Percentiles rank a stretch among this genome's conserved stretches.
Evolutionary conservation across 2,888 invertebrate species (phyloP).

Genomic region (Loripinus fragilis): DNA sequence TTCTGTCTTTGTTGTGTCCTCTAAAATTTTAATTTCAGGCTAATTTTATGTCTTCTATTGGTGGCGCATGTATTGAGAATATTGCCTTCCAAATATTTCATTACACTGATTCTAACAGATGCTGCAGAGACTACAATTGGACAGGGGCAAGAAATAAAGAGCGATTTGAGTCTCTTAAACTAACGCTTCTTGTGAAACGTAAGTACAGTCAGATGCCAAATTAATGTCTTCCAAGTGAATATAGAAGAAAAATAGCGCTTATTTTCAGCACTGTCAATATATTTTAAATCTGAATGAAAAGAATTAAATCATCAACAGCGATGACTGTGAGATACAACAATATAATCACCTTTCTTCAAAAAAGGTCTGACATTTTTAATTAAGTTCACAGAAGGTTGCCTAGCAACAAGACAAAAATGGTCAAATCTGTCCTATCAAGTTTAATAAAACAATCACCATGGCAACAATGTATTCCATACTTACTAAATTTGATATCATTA

Average conservation of each 20-base stretch:
- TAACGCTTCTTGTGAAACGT: constrained; percentile 22
- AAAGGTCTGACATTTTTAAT: too few species aligned
- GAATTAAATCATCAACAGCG: not conserved
- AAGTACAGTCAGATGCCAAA: not conserved
- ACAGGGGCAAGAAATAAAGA: constrained; percentile 6
- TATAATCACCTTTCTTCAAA: too few species aligned
- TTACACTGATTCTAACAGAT: not conserved
- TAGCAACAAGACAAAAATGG: too few species aligned
- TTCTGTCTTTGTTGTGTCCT: not conserved
- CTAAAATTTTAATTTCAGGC: constrained; percentile 10
- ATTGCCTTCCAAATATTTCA: constrained; percentile 3
- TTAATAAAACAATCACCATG: too few species aligned
- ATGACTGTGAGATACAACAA: not conserved
- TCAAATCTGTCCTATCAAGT: too few species aligned
- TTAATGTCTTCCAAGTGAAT: not conserved
- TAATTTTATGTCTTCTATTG: constrained; percentile 1
- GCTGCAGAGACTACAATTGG: not conserved
- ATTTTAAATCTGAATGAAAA: not conserved
- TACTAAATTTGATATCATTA: too few species aligned
- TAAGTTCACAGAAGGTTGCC: too few species aligned
- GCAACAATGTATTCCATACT: too few species aligned
- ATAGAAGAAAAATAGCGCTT: too few species aligned
- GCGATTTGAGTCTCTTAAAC: not conserved
- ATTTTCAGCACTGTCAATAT: too few species aligned
- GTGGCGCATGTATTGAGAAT: not conserved